A percentile compares a stretch with the other conserved stretches of the same genome.
phyloP scores from a whole-genome alignment of 2,888 invertebrate genomes.

The Leptinotarsa rubiginosa region DNA sequence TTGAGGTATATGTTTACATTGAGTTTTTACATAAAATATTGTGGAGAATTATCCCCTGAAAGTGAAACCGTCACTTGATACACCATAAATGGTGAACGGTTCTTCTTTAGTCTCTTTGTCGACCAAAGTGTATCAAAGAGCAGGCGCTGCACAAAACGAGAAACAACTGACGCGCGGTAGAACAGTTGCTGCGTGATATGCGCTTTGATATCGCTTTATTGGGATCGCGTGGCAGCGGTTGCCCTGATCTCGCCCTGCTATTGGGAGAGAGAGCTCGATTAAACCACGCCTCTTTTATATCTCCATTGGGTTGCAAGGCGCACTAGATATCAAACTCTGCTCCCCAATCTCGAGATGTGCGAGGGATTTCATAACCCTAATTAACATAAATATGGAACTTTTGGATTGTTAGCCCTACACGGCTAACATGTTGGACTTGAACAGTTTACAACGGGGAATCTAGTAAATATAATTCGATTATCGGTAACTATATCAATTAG shows the following conservation, averaged over 20 bases:
- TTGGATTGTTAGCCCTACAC: no score
- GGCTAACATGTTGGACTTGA: no score
- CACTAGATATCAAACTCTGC: conserved; percentile 5
- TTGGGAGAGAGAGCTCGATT: conserved; percentile 57
- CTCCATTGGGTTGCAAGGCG: conserved; percentile 33
- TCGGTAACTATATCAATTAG: no score
- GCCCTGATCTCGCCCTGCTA: conserved; percentile 53
- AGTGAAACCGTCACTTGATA: no score
- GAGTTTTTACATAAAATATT: background rate
- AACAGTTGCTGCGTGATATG: conserved; percentile 29
- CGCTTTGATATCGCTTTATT: conserved; percentile 63
- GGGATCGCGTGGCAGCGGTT: conserved; percentile 52
- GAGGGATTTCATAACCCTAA: no score
- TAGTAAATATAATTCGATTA: no score
- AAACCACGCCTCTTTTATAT: conserved; percentile 43
- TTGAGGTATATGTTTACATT: no score
- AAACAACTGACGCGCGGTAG: background rate
- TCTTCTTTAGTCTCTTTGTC: background rate
- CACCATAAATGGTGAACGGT: no score
- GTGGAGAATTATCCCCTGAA: background rate
- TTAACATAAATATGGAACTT: no score
- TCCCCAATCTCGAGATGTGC: background rate
- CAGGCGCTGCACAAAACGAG: conserved; percentile 16
- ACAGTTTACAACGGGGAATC: no score
- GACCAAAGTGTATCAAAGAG: conserved; percentile 11